Percentiles rank a stretch among this genome's conserved stretches.
Evolutionary conservation across 2,113 vertebrate species (phyloP).

Genomic region (Odontophorus gujanensis): DNA sequence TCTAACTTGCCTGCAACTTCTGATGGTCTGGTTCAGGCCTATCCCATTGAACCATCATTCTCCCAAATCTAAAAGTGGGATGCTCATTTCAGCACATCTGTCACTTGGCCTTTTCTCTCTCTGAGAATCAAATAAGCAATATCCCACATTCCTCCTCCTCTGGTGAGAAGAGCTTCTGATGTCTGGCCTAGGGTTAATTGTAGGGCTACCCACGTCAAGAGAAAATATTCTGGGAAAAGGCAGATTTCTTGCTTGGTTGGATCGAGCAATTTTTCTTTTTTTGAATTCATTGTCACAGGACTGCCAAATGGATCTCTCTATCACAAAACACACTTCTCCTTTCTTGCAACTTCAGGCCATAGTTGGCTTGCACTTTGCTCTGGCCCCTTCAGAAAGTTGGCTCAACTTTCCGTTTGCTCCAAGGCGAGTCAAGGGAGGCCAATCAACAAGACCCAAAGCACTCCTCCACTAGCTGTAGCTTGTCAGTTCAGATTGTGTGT

Average conservation of each 20-base stretch:
- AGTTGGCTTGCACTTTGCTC: background rate
- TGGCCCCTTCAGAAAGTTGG: background rate
- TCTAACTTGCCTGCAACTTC: background rate
- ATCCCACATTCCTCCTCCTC: background rate
- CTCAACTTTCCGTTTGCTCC: background rate
- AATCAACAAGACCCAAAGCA: background rate
- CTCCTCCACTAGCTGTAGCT: background rate
- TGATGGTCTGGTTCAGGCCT: background rate
- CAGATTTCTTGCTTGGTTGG: slow-evolving; percentile 52
- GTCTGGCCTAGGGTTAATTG: slow-evolving; percentile 53
- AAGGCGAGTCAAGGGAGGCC: background rate
- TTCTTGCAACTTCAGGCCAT: background rate
- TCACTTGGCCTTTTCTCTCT: slow-evolving; percentile 4
- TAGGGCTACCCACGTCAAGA: slow-evolving; percentile 60
- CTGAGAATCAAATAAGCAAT: slow-evolving; percentile 27
- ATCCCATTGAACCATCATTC: background rate
- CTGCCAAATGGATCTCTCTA: slow-evolving; percentile 37
- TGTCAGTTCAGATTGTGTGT: background rate
- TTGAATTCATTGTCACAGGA: background rate
- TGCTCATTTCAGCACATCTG: background rate
- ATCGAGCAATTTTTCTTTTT: slow-evolving; percentile 38
- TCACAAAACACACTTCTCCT: background rate
- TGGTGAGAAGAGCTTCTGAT: background rate
- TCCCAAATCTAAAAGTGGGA: background rate
- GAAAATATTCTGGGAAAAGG: slow-evolving; percentile 58